Conservation (phyloP, 1,140 invertebrate genomes). For the Parapsyche elsis region DNA sequence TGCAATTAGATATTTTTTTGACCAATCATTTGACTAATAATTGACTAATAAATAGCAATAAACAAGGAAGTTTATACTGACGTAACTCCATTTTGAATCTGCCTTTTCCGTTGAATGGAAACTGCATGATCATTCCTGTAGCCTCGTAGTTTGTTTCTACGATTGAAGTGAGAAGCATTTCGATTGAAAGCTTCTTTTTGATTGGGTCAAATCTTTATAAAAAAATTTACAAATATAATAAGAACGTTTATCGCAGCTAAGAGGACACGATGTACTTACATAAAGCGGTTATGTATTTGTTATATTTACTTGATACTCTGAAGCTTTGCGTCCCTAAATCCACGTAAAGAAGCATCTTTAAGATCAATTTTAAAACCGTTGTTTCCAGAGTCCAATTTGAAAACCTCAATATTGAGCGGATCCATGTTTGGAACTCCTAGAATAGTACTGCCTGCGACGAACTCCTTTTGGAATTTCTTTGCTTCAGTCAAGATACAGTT, state of each 20-base stretch:
- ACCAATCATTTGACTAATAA: background rate
- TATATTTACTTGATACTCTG: conserved; percentile 62
- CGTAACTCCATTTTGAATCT: background rate
- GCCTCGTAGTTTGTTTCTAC: background rate
- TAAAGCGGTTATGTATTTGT: no score
- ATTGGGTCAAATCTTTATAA: background rate
- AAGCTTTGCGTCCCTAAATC: conserved; percentile 59
- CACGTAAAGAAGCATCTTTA: conserved; percentile 61
- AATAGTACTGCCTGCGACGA: conserved; percentile 67
- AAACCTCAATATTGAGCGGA: conserved; percentile 63
- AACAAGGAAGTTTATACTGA: background rate
- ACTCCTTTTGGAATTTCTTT: conserved; percentile 59
- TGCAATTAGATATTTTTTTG: no score
- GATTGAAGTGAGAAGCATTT: background rate
- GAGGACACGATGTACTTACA: no score
- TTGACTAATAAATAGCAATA: background rate
- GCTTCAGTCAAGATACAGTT: conserved; percentile 66
- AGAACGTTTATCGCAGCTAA: no score
- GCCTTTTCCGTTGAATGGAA: background rate
- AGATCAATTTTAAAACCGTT: conserved; percentile 61
- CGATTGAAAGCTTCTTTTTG: background rate
- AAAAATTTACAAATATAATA: background rate
- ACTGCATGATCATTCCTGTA: background rate
- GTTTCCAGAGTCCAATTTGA: conserved; percentile 59
- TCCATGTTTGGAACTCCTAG: conserved; percentile 65